Evolutionary conservation across 2,797 vertebrate species (phyloP).

Genomic region (Lepilemur septentrionalis): DNA sequence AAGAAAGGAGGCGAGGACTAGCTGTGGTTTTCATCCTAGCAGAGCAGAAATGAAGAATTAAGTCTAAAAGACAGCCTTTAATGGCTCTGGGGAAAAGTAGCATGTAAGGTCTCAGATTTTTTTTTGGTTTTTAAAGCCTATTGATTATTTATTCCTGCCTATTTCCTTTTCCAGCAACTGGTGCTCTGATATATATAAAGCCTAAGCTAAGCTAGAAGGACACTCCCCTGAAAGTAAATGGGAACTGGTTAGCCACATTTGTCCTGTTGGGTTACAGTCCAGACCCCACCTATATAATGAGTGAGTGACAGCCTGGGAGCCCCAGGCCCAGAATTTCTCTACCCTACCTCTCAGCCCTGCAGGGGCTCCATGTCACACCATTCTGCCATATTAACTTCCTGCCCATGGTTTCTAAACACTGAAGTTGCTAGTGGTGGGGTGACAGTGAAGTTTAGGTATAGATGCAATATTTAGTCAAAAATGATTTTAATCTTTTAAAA

Average conservation of each 20-base stretch:
- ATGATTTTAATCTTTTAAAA: neutral
- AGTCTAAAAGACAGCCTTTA: constrained; percentile 51
- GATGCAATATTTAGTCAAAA: neutral
- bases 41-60: constrained; percentile 59
- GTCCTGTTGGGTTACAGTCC: constrained; percentile 35
- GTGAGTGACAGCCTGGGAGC: neutral
- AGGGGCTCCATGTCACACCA: neutral
- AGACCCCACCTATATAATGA: neutral
- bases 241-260: neutral
- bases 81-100: constrained; percentile 58
- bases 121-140: neutral
- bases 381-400: neutral
- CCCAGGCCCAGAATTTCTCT: neutral
- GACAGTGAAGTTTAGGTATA: neutral
- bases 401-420: neutral
- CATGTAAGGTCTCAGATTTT: neutral
- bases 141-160: constrained; percentile 2
- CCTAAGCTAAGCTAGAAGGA: constrained; percentile 46
- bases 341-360: neutral
- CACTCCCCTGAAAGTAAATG: neutral
- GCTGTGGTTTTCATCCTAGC: neutral
- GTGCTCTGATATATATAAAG: neutral
- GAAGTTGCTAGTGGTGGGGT: neutral
- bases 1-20: constrained; percentile 1
- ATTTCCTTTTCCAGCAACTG: constrained; percentile 39